Evolutionary conservation across 2,888 invertebrate genomes (phyloP), one percentile per base, ranked within the genome.

Genomic region (Marasmarcha lunaedactyla): DNA sequence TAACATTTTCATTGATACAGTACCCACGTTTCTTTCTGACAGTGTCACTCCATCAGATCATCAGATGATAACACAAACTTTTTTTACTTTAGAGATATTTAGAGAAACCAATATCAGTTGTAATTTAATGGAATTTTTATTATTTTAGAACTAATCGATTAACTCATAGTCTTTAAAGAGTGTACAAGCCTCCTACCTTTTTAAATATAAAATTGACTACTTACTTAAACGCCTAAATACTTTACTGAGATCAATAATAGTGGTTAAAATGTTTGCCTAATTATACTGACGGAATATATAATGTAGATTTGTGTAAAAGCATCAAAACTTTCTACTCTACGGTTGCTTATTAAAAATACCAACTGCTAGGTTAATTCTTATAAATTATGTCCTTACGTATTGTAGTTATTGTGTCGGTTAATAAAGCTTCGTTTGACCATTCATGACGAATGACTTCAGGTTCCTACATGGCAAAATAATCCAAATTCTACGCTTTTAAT

Each of bases 271-370:
- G 61, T 57, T 63, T 65, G 61, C 57, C 59, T 54, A 55, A 56
- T 63, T 61, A 62, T 62, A 7, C 11, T 30, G 30, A 30, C 30
- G 30, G 30, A 30, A 3, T 30, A 6, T 25, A 30, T 30, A 30
- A n/a, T 30, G 30, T 30, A 30, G 30, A 30, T 30, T 30, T 30
- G 77, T 81, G 81, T 81, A 81, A 81, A 81, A 81, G 81, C 81
- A 55, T 81, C 81, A 69, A 81, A 81, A 81, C 79, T 65, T 71
- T 79, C 79, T 79, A 59, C 54, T 12, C 71, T 71, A 78, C 71
- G 42, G 55, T 60, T 57, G 41, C 58, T 66, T 76, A 72, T 20
- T 20, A 20, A 20, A 57, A 48, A 49, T 52, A 52, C 47, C 54
- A 49, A 57, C 35, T 42, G 52, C 51, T 46, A 51, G 55, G 55